A percentile compares a stretch with the other conserved stretches of the same genome.
phyloP scores from a whole-genome alignment of 2,113 vertebrate species.

The Regulus satrapa region DNA sequence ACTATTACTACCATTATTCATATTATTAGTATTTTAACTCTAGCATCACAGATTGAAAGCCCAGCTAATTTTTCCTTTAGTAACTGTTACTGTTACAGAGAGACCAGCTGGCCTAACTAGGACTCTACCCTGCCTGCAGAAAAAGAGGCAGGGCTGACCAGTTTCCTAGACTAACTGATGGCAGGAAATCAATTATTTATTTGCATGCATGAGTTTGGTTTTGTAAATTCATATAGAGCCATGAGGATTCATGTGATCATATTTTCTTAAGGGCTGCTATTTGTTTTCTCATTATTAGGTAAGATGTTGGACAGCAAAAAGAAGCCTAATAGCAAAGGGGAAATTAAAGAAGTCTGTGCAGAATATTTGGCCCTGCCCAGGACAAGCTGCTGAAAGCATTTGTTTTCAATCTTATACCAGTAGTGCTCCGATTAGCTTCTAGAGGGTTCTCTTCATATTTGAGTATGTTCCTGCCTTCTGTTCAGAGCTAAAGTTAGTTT shows the following conservation, averaged over 20 bases:
- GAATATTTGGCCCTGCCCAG: background rate
- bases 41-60: background rate
- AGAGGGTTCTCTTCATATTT: background rate
- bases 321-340: background rate
- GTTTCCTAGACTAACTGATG: background rate
- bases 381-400: slow-evolving; percentile 22
- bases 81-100: background rate
- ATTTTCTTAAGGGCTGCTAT: slow-evolving; percentile 13
- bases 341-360: slow-evolving; percentile 53
- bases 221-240: background rate
- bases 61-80: background rate
- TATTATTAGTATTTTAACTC: background rate
- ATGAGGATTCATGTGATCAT: background rate
- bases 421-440: background rate
- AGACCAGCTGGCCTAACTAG: background rate
- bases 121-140: background rate
- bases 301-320: slow-evolving; percentile 7
- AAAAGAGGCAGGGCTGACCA: background rate
- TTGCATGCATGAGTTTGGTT: background rate
- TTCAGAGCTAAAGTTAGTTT: background rate
- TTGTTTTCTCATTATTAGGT: slow-evolving; percentile 34
- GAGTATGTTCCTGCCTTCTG: background rate
- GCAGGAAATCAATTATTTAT: background rate
- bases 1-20: background rate
- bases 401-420: slow-evolving; percentile 24